phyloP scores from a whole-genome alignment of 2,113 vertebrate species.

The Neotragus pygmaeus region DNA sequence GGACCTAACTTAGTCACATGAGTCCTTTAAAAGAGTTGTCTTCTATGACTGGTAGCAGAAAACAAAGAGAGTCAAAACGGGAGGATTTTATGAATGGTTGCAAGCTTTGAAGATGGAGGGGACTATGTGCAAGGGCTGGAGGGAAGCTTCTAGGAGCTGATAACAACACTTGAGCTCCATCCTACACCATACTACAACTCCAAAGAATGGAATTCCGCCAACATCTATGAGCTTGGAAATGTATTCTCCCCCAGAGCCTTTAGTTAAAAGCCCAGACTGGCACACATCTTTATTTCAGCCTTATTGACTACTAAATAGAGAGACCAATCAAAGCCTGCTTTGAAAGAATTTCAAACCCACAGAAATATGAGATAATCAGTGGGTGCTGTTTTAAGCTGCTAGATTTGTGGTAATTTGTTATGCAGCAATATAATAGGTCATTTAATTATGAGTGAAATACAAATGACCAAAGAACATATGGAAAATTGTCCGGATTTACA shows the following conservation, averaged over 20 bases:
- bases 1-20: background rate
- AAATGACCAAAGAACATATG: background rate
- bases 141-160: background rate
- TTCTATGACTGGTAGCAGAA: background rate
- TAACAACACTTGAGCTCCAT: background rate
- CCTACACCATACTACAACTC: background rate
- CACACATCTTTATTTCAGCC: background rate
- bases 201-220: background rate
- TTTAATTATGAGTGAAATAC: background rate
- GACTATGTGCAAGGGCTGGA: background rate
- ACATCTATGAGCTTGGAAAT: background rate
- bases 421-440: background rate
- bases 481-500: background rate
- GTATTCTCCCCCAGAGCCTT: background rate
- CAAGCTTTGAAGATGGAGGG: background rate
- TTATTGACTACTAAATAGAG: background rate
- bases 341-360: background rate
- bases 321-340: background rate
- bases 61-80: background rate
- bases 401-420: background rate
- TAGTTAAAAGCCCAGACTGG: background rate
- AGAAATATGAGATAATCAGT: background rate
- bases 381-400: background rate
- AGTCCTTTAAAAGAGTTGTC: background rate
- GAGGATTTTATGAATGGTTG: background rate